Base-by-base conservation (phyloP, 2,888 invertebrate genomes). In the Pristionchus arcanus region DNA sequence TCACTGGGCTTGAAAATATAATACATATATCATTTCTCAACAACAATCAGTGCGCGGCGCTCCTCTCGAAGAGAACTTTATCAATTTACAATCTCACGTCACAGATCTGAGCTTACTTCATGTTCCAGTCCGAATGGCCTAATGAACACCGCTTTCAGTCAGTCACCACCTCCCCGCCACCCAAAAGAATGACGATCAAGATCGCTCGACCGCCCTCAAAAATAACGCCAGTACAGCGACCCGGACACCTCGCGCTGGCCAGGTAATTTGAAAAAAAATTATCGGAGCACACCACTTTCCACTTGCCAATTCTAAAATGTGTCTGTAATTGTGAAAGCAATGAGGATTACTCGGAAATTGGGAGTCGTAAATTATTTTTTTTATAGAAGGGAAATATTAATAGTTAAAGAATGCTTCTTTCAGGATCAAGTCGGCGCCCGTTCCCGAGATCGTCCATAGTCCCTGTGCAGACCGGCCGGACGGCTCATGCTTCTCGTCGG, bases 401-500 rank as follows among this genome's bases (percentile, higher is more conserved):
- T n/a, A n/a, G n/a, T n/a, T n/a, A n/a, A n/a, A n/a, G n/a, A n/a
- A n/a, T n/a, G n/a, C n/a, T n/a, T n/a, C n/a, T 85, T 85, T 4
- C 84, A 85, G 84, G 21, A 85, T 59, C 0, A 85, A 28, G 25
- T 85, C 84, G 0, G 84, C 84, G 2, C 84, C 84, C 25, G 28
- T 85, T 5, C 84, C 84, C n/a, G 84, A 85, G 84, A 85, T 85
- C 31, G 59, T 85, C 21, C 84, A 59, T 34, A 31, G 55, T 21
- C 84, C 84, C 19, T 85, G 59, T n/a, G 34, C 7, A 49, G 34
- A 74, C 0, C 74, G 9, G 13, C 74, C 37, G 7, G 31, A 74
- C 15, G 28, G 21, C 5, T 85, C 59, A 1, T 28, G 49, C 53
- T 81, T 81, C 25, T 81, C 81, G n/a, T 42, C 42, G 42, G 81